Evolutionary conservation across 2,888 invertebrate species (phyloP), one percentile per base, ranked within the genome.

Genomic region (Polyploca ridens): DNA sequence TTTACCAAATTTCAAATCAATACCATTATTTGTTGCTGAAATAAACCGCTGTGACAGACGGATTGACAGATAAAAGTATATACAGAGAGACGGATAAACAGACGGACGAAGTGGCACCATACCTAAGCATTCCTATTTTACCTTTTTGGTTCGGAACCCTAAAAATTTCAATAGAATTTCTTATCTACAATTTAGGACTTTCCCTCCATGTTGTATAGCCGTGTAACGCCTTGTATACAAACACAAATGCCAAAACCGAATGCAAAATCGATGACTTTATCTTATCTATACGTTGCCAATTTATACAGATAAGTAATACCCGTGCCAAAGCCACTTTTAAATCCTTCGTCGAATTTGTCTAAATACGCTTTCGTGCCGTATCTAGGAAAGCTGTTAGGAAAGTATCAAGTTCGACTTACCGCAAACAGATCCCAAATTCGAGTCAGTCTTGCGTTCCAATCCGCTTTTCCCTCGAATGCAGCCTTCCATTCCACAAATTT

Each of bases 371-470:
- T 8, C 11, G 13, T 41, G 10, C 3, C 6, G 1, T 16, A 16
- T 46, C 44, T 49, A 49, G 49, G n/a, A 54, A 54, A 54, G 7
- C 49, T 54, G 49, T 54, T 46, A 44, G 11, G 63, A 66, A 64
- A 66, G 64, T 64, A 67, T 66, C 19, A 54, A 66, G 66, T 72
- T 64, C 44, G 54, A 79, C 79, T 79, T 75, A 79, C 79, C 79
- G 65, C 65, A 73, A 75, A 71, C 67, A 71, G 76, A 76, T 68
- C 66, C 62, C 65, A 62, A 67, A 62, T 64, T 61, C 16, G 59
- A 59, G 67, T 62, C 64, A 57, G 49, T 62, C 64, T 68, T 69
- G 61, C 64, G 68, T 69, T 69, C 65, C 60, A 73, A 74, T 71
- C 73, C 70, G 73, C 70, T 69, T 69, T 68, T 63, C 60, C 58